phyloP scores from a whole-genome alignment of 2,113 vertebrate genomes.

The Hippopotamus amphibius region DNA sequence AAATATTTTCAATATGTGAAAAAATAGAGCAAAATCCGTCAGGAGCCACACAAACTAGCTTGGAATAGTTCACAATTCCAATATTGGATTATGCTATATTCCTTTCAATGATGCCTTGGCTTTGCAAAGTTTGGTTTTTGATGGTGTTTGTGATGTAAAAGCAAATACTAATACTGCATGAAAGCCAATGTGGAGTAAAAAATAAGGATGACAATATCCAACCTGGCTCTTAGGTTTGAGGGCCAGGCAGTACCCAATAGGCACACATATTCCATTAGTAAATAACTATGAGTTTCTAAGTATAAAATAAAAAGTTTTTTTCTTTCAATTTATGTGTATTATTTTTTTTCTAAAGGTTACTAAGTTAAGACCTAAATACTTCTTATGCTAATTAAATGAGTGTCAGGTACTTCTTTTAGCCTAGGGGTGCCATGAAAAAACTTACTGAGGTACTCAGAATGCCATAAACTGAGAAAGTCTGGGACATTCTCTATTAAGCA shows the following conservation, averaged over 20 bases:
- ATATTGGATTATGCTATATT: neutral
- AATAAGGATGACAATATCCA: neutral
- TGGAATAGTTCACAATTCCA: neutral
- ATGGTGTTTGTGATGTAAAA: neutral
- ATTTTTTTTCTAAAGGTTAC: neutral
- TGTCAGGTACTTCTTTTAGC: neutral
- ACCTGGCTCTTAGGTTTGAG: neutral
- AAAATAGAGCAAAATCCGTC: neutral
- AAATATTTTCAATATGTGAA: neutral
- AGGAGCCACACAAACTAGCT: neutral
- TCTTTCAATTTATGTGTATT: neutral
- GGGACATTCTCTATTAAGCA: neutral
- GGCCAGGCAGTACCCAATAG: neutral
- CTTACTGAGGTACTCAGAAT: neutral
- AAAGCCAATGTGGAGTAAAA: neutral
- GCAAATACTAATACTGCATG: neutral
- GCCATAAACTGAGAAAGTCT: neutral
- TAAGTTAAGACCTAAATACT: neutral
- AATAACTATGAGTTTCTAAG: neutral
- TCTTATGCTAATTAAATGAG: neutral
- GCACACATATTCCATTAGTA: neutral
- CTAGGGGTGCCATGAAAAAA: neutral
- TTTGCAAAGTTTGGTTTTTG: neutral
- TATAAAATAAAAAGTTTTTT: constrained; percentile 35
- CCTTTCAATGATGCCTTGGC: neutral